Conservation (phyloP, 37 sponge, comb jelly and placozoan species). For the Halichondria panicea region DNA sequence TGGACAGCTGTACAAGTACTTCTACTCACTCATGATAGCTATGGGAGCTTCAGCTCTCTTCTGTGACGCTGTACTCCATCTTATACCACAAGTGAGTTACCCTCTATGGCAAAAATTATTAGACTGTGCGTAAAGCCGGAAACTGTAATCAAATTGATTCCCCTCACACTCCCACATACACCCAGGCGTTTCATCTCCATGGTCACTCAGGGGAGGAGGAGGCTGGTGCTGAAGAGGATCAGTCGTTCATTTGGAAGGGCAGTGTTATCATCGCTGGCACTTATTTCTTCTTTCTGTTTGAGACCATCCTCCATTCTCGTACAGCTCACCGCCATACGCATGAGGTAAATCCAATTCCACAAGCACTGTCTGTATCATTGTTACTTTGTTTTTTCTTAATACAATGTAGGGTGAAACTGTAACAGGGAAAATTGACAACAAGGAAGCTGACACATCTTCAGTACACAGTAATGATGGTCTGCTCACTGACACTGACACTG, state of each 20-base stretch:
- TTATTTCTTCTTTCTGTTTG: slow-evolving; percentile 1
- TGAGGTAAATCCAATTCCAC: not conserved
- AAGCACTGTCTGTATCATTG: not conserved
- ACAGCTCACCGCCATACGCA: not conserved
- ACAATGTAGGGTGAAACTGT: not conserved
- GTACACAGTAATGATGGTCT: too few species aligned
- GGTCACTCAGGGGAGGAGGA: slow-evolving; percentile 10
- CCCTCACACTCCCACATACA: not conserved
- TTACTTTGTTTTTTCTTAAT: not conserved
- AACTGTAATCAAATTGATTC: too few species aligned
- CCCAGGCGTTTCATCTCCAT: slow-evolving; percentile 55
- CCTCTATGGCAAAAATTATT: too few species aligned
- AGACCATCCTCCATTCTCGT: not conserved
- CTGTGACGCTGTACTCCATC: not conserved
- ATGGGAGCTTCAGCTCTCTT: not conserved
- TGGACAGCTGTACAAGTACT: not conserved
- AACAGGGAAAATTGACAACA: not conserved
- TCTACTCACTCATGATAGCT: not conserved
- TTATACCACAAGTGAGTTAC: not conserved
- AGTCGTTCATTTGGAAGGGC: slow-evolving; percentile 5
- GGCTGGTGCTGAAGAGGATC: slow-evolving; percentile 28
- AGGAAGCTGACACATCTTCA: not conserved
- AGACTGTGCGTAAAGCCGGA: too few species aligned
- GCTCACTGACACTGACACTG: too few species aligned
- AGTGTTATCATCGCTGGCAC: not conserved